Evolutionary conservation across 2,888 invertebrate species (phyloP), one percentile per base, ranked within the genome.

Genomic region (Gibbula magus): DNA sequence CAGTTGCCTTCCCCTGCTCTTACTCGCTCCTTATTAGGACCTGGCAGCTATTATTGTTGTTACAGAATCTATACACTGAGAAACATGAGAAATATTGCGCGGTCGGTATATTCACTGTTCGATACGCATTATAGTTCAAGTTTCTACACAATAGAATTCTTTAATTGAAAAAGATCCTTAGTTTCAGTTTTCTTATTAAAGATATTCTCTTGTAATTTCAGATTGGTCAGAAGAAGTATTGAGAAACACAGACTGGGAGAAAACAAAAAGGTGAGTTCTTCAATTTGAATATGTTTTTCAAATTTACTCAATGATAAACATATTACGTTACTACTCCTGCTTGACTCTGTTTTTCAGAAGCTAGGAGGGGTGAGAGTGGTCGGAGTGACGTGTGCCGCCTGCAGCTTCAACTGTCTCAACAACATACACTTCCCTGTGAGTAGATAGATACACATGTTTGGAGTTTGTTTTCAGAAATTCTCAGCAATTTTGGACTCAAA

Each of bases 371-470:
- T 88, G 10, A 78, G 85, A 32, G 90, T 91, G 25, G 90, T 91
- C n/a, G 91, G 91, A n/a, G 91, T 87, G 7, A 91, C 91, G 10
- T 91, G 91, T 87, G 91, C 91, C 13, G 88, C 91, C 13, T 88
- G 89, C 84, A 82, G 86, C n/a, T 88, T 89, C 35, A 77, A 82
- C 25, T 87, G 87, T 74, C 81, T 91, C 74, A 85, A 89, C 66
- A 86, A 86, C 52, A 85, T 90, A 82, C 80, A 85, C 53, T 91
- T 91, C 83, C 88, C 89, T 56, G 91, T 90, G 82, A 87, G 89
- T 88, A 25, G 16, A 61, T 54, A 54, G 10, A 25, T 29, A 45
- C 45, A 45, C 45, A 70, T 29, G 13, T 7, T 35, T 29, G 16
- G 13, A 22, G 25, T 66, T 66, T 66, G 66, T 22, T 20, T 13